phyloP scores from a whole-genome alignment of 2,888 invertebrate genomes.

The Troides oblongomaculatus region DNA sequence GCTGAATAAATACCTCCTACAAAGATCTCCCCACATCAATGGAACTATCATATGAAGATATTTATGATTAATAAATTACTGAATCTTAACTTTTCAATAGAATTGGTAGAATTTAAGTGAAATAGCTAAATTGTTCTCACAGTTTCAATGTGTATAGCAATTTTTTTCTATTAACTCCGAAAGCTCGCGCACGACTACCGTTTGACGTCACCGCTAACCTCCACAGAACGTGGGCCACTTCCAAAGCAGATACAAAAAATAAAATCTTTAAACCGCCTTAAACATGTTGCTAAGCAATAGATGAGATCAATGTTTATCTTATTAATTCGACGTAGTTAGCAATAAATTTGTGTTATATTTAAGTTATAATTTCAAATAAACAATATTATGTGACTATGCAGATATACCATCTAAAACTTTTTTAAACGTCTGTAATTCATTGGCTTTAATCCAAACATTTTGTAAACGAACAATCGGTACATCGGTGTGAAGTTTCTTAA shows the following conservation, averaged over 20 bases:
- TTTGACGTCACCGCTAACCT: slow-evolving; percentile 66
- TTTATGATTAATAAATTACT: background rate
- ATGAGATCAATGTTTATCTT: background rate
- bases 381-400: no score
- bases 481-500: slow-evolving; percentile 1
- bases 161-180: slow-evolving; percentile 8
- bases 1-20: no score
- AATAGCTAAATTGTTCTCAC: background rate
- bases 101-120: background rate
- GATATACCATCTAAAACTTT: background rate
- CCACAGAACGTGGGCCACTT: slow-evolving; percentile 51
- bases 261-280: background rate
- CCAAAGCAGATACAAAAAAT: slow-evolving; percentile 7
- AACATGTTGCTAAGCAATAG: background rate
- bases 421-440: background rate
- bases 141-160: background rate
- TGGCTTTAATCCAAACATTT: slow-evolving; percentile 10
- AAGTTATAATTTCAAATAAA: no score
- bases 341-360: no score
- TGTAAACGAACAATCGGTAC: background rate
- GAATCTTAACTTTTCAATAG: background rate
- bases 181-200: slow-evolving; percentile 18
- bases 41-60: no score
- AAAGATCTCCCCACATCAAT: no score
- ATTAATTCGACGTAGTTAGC: no score